Base-by-base conservation (phyloP, 2,113 vertebrate species). In the Crotophaga sulcirostris region DNA sequence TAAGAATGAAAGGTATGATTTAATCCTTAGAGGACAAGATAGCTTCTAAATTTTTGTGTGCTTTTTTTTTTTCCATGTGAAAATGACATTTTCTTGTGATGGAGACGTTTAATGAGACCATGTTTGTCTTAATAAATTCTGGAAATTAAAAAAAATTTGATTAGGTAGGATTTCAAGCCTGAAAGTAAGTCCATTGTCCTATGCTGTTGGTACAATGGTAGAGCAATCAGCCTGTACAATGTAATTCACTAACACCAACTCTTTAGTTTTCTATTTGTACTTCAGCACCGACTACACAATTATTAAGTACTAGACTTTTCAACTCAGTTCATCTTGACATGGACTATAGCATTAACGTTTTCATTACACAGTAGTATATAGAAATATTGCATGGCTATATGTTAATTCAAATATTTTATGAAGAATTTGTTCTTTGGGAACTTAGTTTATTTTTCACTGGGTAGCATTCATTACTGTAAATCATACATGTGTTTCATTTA, bases 401-500 rank as follows among this genome's bases (percentile, higher is more conserved):
- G n/a, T 29, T 85, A 26, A 44, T 95, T 93, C 44, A 86, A 78
- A 89, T 76, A 78, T 78, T 81, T 62, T 84, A 44, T 60, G 54
- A 89, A 83, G 76, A 77, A 66, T 34, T 60, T 55, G 24, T 91
- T 17, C 45, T 75, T 90, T 77, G 23, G 17, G 26, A 25, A 64
- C 28, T 81, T 79, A 21, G 16, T 82, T 38, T 86, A 3, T 56
- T 77, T 87, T 56, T 69, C 33, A 66, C 23, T 64, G 16, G 70
- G 23, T 66, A 86, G 29, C 67, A 62, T 63, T 85, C 25, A 66
- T 55, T 79, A 36, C 8, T 73, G 62, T 73, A 70, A 14, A 44
- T 72, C 78, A 87, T 86, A 42, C 14, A 89, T 58, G 52, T 94
- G 40, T 91, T 93, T 96, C n/a, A 94, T 90, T 91, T 92, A 91